These are phyloP conservation scores for Oscheius sp. DNA, from an alignment of 1,140 invertebrate genomes.

Conservation along the genomic window DNA sequence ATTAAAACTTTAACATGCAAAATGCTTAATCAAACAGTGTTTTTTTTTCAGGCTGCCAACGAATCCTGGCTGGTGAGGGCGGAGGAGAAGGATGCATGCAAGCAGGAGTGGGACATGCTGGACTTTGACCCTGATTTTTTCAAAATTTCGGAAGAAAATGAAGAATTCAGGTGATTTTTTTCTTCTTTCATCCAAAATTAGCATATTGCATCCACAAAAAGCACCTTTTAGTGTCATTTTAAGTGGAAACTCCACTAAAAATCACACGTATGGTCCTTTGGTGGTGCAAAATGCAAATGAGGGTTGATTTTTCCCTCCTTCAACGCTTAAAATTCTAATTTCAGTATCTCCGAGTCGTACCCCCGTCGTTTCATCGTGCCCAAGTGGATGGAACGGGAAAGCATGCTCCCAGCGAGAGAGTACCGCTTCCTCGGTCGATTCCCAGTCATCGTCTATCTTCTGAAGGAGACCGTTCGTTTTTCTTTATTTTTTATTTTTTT, in stretches of 20 bases:
- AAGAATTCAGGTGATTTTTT: slow-evolving; percentile 29
- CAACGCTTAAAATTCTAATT: slow-evolving; percentile 31
- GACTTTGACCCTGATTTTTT: neutral
- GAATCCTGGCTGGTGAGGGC: neutral
- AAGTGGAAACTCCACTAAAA: no score
- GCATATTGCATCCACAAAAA: no score
- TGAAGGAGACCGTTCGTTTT: slow-evolving; percentile 72
- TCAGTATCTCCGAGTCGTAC: slow-evolving; percentile 78
- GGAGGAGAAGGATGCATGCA: neutral
- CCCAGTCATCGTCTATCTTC: slow-evolving; percentile 83
- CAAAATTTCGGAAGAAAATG: neutral
- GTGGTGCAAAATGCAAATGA: no score
- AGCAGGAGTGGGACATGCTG: neutral
- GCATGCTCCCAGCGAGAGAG: slow-evolving; percentile 75
- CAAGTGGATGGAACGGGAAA: slow-evolving; percentile 76
- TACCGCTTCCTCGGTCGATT: slow-evolving; percentile 82
- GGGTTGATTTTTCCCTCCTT: neutral
- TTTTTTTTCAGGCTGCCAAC: no score
- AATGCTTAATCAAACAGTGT: no score
- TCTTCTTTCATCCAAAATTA: no score
- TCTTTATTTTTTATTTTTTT: no score
- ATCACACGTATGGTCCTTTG: no score
- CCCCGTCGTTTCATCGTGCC: slow-evolving; percentile 84
- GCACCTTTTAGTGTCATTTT: no score
- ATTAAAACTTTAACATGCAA: no score